These are phyloP conservation scores for Drosophila testacea DNA, from an alignment of 2,888 invertebrate genomes.

Conservation along the genomic window DNA sequence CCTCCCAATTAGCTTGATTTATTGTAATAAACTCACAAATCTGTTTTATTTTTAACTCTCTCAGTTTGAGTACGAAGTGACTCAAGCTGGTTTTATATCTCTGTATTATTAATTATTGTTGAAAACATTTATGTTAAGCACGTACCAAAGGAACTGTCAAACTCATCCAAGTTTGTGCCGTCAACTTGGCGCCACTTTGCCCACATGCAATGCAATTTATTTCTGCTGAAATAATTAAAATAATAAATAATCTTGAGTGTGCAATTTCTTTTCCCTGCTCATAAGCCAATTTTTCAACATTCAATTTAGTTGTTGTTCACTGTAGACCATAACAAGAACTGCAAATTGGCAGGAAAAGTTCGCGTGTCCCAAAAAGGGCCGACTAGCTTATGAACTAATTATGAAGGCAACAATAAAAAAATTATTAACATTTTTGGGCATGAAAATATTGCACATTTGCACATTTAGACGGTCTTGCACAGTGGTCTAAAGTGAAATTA, in stretches of 20 bases:
- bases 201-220: slow-evolving; percentile 65
- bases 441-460: slow-evolving; percentile 50
- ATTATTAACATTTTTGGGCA: slow-evolving; percentile 74
- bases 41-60: slow-evolving; percentile 23
- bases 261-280: slow-evolving; percentile 48
- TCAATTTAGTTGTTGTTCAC: slow-evolving; percentile 28
- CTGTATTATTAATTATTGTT: slow-evolving; percentile 65
- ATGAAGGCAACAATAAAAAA: slow-evolving; percentile 44
- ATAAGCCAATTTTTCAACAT: slow-evolving; percentile 40
- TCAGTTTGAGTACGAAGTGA: background rate
- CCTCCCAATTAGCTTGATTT: slow-evolving; percentile 60
- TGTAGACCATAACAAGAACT: background rate
- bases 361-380: slow-evolving; percentile 53
- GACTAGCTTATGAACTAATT: slow-evolving; percentile 38
- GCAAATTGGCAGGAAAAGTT: slow-evolving; percentile 34
- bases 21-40: slow-evolving; percentile 42
- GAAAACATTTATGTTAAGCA: slow-evolving; percentile 69
- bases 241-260: slow-evolving; percentile 64
- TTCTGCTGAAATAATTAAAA: slow-evolving; percentile 70
- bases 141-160: slow-evolving; percentile 71
- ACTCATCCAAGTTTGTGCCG: slow-evolving; percentile 64
- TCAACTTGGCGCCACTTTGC: slow-evolving; percentile 63
- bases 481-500: slow-evolving; percentile 28
- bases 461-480: slow-evolving; percentile 36
- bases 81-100: slow-evolving; percentile 7